These are phyloP conservation scores for Aratinga solstitialis DNA, from an alignment of 2,797 vertebrate species.

Conservation along the genomic window DNA sequence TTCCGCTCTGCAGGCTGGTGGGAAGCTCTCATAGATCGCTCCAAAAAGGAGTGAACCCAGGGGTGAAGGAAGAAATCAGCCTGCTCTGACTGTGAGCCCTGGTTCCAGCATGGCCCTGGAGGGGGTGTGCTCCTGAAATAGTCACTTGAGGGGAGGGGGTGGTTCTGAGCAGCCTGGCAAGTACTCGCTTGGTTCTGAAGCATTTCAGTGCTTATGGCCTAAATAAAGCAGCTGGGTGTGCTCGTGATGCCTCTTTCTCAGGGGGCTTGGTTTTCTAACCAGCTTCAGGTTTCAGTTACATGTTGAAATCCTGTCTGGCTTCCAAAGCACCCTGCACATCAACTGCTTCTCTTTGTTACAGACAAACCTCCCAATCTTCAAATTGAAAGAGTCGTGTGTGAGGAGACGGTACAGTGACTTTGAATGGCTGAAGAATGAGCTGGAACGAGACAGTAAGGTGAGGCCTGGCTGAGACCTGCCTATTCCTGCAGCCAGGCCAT, in stretches of 20 bases:
- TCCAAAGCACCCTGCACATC: neutral
- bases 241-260: neutral
- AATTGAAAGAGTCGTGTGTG: slow-evolving; percentile 95
- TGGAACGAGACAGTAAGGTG: slow-evolving; percentile 99
- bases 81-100: neutral
- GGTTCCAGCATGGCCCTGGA: neutral
- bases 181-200: neutral
- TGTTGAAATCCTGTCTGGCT: neutral
- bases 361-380: slow-evolving; percentile 99
- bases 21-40: neutral
- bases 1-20: neutral
- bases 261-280: neutral
- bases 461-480: slow-evolving; percentile 14
- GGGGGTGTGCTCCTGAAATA: neutral
- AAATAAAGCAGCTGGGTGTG: neutral
- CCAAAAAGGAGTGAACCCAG: neutral
- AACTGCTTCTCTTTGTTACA: slow-evolving; percentile 59
- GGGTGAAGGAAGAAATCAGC: neutral
- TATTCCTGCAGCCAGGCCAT: neutral
- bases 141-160: neutral
- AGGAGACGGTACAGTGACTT: slow-evolving; percentile 98
- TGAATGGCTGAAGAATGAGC: slow-evolving; percentile 97
- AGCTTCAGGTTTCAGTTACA: neutral
- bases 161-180: neutral
- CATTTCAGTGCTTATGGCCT: neutral